These are phyloP conservation scores for Monochamus alternatus DNA, from an alignment of 2,888 invertebrate species.

Conservation along the genomic window DNA sequence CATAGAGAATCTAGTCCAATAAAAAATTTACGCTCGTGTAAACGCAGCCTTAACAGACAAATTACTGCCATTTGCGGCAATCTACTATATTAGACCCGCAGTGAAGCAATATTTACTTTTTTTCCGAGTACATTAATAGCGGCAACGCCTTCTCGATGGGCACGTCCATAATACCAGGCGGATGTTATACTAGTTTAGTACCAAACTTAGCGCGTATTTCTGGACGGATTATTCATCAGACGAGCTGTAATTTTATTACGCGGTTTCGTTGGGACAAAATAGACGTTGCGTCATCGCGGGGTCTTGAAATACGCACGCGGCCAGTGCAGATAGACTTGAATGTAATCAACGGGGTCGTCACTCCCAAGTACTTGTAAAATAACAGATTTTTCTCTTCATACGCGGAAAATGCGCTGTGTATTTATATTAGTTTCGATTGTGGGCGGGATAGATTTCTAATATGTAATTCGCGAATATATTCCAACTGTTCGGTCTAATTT, in stretches of 20 bases:
- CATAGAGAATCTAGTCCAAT: no score
- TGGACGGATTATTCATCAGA: conserved; percentile 10
- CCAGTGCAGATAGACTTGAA: background rate
- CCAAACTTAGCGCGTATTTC: conserved; percentile 19
- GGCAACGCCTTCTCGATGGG: conserved; percentile 20
- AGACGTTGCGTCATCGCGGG: background rate
- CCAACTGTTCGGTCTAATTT: no score
- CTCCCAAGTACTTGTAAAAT: conserved; percentile 1
- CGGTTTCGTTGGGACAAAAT: conserved; percentile 6
- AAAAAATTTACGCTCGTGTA: background rate
- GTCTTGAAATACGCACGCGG: conserved; percentile 4
- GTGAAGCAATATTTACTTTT: conserved; percentile 21
- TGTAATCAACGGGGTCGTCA: conserved; percentile 10
- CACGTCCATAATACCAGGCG: conserved; percentile 19
- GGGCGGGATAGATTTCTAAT: background rate
- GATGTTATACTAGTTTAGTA: background rate
- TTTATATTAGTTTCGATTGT: background rate
- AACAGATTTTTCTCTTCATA: conserved; percentile 3
- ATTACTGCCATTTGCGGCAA: conserved; percentile 10
- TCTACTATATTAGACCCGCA: conserved; percentile 11
- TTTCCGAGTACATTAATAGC: conserved; percentile 29
- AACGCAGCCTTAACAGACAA: background rate
- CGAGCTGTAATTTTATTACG: conserved; percentile 1
- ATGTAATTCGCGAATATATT: no score
- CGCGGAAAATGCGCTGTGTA: background rate